phyloP scores from a whole-genome alignment of 2,888 invertebrate genomes.

The Eristalis tenax region DNA sequence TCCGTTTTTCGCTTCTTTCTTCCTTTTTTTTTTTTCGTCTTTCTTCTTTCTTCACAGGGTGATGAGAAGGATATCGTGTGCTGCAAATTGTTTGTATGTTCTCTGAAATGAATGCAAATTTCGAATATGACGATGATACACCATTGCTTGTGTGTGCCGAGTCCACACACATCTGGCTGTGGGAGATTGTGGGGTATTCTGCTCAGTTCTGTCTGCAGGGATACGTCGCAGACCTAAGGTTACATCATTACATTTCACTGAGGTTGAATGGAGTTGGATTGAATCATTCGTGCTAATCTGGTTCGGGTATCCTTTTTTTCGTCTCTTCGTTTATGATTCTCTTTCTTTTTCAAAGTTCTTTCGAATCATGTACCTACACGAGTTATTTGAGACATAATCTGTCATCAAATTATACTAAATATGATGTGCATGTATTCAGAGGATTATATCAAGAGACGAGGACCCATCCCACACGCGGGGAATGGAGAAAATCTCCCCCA shows the following conservation, averaged over 20 bases:
- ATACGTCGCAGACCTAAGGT: background rate
- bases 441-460: background rate
- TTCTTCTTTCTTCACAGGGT: background rate
- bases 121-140: slow-evolving; percentile 18
- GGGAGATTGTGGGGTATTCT: background rate
- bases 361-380: background rate
- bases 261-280: slow-evolving; percentile 6
- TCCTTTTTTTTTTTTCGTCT: background rate
- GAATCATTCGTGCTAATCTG: slow-evolving; percentile 17
- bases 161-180: background rate
- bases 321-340: background rate
- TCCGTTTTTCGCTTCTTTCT: background rate
- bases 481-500: background rate
- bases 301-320: background rate
- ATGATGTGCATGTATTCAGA: background rate
- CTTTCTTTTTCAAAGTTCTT: background rate
- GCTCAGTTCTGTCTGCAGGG: background rate
- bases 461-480: background rate
- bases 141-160: background rate
- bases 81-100: slow-evolving; percentile 11
- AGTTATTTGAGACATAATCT: slow-evolving; percentile 11
- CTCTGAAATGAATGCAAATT: slow-evolving; percentile 29
- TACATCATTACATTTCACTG: background rate
- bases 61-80: slow-evolving; percentile 11
- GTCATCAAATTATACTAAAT: slow-evolving; percentile 15